Conservation (phyloP, 2,888 invertebrate species). For the Trimorus sp. region DNA sequence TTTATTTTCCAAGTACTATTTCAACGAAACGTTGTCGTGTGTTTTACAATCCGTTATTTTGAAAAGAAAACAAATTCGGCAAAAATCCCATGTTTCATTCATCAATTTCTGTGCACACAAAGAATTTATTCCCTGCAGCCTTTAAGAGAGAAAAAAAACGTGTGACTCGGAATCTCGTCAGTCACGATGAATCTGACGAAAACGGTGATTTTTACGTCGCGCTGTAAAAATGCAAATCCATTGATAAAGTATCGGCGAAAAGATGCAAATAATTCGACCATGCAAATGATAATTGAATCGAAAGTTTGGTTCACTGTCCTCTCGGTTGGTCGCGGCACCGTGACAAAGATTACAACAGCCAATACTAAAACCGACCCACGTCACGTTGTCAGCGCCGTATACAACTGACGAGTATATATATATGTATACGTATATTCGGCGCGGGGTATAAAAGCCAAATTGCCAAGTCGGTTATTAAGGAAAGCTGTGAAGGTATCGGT, state of each 20-base stretch:
- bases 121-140: too few relatives aligned
- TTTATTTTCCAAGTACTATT: neutral
- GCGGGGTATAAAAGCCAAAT: conserved; percentile 22
- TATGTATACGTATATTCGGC: conserved; percentile 4
- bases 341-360: conserved; percentile 55
- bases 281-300: conserved; percentile 28
- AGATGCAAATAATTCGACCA: too few relatives aligned
- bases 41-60: neutral
- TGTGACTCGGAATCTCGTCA: too few relatives aligned
- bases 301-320: conserved; percentile 59
- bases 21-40: neutral
- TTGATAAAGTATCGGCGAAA: conserved; percentile 1
- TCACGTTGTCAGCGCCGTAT: conserved; percentile 38
- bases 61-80: neutral
- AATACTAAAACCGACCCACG: conserved; percentile 47
- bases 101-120: too few relatives aligned
- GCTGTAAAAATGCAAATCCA: neutral
- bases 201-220: too few relatives aligned
- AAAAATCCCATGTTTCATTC: too few relatives aligned
- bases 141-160: too few relatives aligned
- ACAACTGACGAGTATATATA: conserved; percentile 8
- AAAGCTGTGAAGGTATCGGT: conserved; percentile 17
- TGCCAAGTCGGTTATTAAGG: conserved; percentile 13
- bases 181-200: too few relatives aligned
- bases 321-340: conserved; percentile 38